Conservation (phyloP, 2,888 invertebrate species). For the Gymnoscelis rufifasciata region DNA sequence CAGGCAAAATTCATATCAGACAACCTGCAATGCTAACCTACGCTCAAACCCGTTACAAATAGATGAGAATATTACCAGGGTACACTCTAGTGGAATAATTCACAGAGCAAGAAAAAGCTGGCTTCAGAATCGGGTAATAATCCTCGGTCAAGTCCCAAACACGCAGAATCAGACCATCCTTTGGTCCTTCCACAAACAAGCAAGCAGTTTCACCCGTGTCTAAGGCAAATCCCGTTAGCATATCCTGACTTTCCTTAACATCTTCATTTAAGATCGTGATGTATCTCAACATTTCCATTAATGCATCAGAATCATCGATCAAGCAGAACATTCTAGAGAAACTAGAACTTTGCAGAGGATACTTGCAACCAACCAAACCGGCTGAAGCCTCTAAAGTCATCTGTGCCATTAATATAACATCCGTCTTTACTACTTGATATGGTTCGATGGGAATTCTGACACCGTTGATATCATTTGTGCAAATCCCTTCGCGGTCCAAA, state of each 20-base stretch:
- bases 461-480: slow-evolving; percentile 64
- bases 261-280: slow-evolving; percentile 50
- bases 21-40: too few species aligned
- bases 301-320: slow-evolving; percentile 35
- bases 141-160: slow-evolving; percentile 57
- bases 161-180: slow-evolving; percentile 50
- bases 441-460: slow-evolving; percentile 39
- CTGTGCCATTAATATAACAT: slow-evolving; percentile 52
- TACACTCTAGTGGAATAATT: slow-evolving; percentile 53
- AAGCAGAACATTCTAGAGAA: slow-evolving; percentile 57
- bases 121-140: slow-evolving; percentile 45
- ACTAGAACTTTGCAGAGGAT: slow-evolving; percentile 25
- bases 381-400: slow-evolving; percentile 62
- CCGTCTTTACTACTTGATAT: slow-evolving; percentile 41
- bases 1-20: too few species aligned
- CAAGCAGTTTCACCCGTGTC: slow-evolving; percentile 52
- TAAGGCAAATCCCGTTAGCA: slow-evolving; percentile 61
- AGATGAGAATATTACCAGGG: slow-evolving; percentile 46
- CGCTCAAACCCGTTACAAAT: too few species aligned
- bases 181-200: slow-evolving; percentile 58
- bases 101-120: slow-evolving; percentile 51
- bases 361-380: slow-evolving; percentile 60
- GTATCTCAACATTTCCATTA: slow-evolving; percentile 37
- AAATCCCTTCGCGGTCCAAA: slow-evolving; percentile 43
- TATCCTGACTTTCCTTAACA: slow-evolving; percentile 26